Evolutionary conservation across 2,888 invertebrate genomes (phyloP).

Genomic region (Eilema sororculum): DNA sequence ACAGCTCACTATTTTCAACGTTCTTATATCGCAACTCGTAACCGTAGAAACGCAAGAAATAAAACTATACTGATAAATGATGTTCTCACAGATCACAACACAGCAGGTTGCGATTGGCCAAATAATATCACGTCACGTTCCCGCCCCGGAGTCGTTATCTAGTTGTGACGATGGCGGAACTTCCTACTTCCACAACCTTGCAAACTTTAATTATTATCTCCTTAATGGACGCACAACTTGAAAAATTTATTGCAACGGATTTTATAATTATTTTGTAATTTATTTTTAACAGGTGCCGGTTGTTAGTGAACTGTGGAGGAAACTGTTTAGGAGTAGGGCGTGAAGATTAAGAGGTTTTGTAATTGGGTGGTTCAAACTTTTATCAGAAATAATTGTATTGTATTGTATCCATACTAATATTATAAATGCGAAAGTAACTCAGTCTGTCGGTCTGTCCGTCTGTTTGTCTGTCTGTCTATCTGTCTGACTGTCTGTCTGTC

Average conservation of each 20-base stretch:
- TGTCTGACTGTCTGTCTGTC: too few species aligned
- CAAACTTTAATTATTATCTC: constrained; percentile 23
- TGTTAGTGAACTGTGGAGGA: not conserved
- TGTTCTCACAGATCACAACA: constrained; percentile 21
- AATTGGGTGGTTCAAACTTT: not conserved
- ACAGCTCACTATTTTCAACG: not conserved
- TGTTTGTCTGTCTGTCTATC: too few species aligned
- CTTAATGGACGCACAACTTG: constrained; percentile 17
- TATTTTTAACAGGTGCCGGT: not conserved
- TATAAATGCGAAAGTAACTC: too few species aligned
- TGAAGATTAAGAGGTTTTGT: not conserved
- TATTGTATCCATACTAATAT: too few species aligned
- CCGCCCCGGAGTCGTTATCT: constrained; percentile 12
- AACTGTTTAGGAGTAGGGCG: not conserved
- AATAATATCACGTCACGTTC: constrained; percentile 23
- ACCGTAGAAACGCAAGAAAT: not conserved
- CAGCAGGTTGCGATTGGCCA: constrained; percentile 24
- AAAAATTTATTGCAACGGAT: constrained; percentile 1
- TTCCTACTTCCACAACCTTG: constrained; percentile 5
- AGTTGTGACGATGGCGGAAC: constrained; percentile 7
- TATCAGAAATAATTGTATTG: not conserved
- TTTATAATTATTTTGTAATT: constrained; percentile 11
- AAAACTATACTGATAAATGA: constrained; percentile 12
- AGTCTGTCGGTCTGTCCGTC: too few species aligned
- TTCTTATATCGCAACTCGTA: not conserved